These are phyloP conservation scores for Drosophila helvetica DNA, from an alignment of 2,888 invertebrate species.

Conservation along the genomic window DNA sequence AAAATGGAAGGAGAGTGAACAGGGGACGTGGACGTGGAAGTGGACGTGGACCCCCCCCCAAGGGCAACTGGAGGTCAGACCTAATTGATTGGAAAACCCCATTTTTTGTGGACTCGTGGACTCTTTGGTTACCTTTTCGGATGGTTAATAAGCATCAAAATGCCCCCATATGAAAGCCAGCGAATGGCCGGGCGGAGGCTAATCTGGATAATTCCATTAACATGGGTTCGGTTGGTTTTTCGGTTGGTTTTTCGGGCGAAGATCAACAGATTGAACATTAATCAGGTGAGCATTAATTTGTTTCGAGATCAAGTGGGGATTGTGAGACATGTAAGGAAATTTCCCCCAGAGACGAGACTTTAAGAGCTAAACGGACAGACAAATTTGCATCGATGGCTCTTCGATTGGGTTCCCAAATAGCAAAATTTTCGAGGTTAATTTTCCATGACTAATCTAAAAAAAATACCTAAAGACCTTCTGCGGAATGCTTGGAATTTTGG, in stretches of 20 bases:
- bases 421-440: background rate
- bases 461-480: background rate
- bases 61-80: constrained; percentile 43
- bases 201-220: constrained; percentile 46
- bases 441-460: background rate
- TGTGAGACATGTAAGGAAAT: constrained; percentile 2
- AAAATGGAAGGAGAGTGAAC: constrained; percentile 38
- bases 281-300: constrained; percentile 17
- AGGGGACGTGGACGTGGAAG: too few species aligned
- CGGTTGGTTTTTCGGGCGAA: constrained; percentile 1
- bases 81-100: constrained; percentile 65
- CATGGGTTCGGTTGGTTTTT: constrained; percentile 18
- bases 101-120: constrained; percentile 13
- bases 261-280: constrained; percentile 34
- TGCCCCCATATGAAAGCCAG: constrained; percentile 25
- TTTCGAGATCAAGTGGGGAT: constrained; percentile 2
- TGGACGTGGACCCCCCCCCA: constrained; percentile 13
- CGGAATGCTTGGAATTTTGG: background rate
- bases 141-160: constrained; percentile 26
- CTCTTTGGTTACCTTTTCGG: constrained; percentile 12
- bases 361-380: too few species aligned
- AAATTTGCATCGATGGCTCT: background rate
- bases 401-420: background rate
- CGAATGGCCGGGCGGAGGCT: constrained; percentile 5
- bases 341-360: background rate